phyloP scores from a whole-genome alignment of 2,797 vertebrate genomes.

The Hydrolagus colliei region DNA sequence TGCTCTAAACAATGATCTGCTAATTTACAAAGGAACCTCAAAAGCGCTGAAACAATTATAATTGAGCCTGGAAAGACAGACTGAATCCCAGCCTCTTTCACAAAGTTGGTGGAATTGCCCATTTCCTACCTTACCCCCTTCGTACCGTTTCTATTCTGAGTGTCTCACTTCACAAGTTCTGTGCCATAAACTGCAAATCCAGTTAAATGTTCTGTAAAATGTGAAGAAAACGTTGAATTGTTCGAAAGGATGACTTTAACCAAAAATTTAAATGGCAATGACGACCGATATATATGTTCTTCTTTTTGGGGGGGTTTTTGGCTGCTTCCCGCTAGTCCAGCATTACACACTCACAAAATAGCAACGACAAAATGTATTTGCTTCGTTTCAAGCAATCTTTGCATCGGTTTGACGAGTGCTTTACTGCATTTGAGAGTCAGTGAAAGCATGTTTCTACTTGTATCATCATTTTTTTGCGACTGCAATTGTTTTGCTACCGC shows the following conservation, averaged over 20 bases:
- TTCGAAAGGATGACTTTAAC: not conserved
- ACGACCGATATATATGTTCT: not conserved
- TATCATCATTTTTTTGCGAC: not conserved
- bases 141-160: not conserved
- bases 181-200: not conserved
- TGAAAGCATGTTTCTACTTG: not conserved
- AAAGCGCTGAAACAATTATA: not conserved
- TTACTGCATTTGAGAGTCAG: not conserved
- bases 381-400: not conserved
- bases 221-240: not conserved
- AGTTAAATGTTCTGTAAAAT: constrained; percentile 17
- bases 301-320: not conserved
- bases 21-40: not conserved
- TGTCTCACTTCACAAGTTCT: not conserved
- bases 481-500: not conserved
- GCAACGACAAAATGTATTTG: not conserved
- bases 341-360: not conserved
- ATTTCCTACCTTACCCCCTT: not conserved
- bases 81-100: not conserved
- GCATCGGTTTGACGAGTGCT: not conserved
- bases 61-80: not conserved
- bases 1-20: not conserved
- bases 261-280: not conserved
- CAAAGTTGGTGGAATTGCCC: not conserved
- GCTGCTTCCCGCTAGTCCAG: too few relatives aligned